Conservation (phyloP, 2,113 vertebrate species). For the Charadrius vociferus region DNA sequence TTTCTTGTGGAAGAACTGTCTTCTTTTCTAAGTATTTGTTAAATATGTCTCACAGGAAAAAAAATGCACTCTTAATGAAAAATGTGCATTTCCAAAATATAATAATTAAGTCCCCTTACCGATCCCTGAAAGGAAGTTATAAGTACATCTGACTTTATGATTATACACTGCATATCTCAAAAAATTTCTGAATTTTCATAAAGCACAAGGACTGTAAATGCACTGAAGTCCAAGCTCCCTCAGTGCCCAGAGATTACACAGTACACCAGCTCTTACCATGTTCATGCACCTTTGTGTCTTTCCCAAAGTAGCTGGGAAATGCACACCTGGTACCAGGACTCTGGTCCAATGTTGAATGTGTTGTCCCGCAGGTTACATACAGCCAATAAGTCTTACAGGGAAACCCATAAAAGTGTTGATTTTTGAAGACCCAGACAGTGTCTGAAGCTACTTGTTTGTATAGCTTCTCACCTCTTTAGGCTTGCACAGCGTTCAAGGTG, state of each 20-base stretch:
- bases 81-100: background rate
- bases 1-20: background rate
- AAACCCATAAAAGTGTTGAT: background rate
- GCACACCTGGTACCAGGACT: background rate
- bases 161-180: background rate
- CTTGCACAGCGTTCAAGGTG: background rate
- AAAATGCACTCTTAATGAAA: background rate
- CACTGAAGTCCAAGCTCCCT: background rate
- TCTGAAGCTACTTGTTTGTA: background rate
- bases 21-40: background rate
- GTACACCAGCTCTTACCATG: background rate
- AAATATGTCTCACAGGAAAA: background rate
- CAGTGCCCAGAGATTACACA: accelerated
- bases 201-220: background rate
- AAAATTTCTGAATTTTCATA: background rate
- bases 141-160: background rate
- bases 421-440: background rate
- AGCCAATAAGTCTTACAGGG: background rate
- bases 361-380: background rate
- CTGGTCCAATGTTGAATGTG: accelerated
- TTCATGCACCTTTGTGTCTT: background rate
- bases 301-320: background rate
- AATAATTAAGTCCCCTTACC: background rate
- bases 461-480: background rate
- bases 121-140: background rate